Evolutionary conservation across 2,888 invertebrate genomes (phyloP), one percentile per base, ranked within the genome.

Genomic region (Tetragonisca angustula): DNA sequence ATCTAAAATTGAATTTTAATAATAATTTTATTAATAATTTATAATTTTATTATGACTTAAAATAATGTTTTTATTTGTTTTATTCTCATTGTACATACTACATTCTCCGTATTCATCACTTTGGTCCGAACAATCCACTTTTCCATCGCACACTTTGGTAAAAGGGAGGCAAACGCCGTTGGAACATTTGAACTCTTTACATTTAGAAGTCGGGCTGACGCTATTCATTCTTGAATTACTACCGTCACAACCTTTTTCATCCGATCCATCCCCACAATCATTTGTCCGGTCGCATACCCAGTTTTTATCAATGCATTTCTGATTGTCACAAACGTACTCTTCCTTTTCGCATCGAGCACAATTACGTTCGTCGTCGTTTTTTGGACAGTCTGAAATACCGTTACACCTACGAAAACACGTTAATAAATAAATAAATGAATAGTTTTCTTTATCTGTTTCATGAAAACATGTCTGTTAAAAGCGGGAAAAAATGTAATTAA

Each of bases 231-330:
- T 71, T 19, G 27, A 21, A 24, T 70, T 83, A 81, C 32, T 15
- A 6, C 84, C 86, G 3, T 85, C 79, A 84, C 94, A 95, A 59
- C 92, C 91, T 13, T 88, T 88, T 92, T 98, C 98, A 91, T 98
- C 98, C 0, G 97, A 96, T 19, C 96, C 96, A 91, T 98, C 98
- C 0, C 93, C 93, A 92, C 98, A 98, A 91, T 98, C 97, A 73
- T 95, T 95, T 0, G 92, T 91, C 0, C 95, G 95, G 89, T 98
- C 95, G 95, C 96, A 96, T 85, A 96, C 90, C 95, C 96, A 96
- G 15, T 94, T 91, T 2, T 90, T 89, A 0, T 95, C 95, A 56
- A 98, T 95, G 88, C 98, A 96, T 68, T 94, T 95, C 73, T 95
- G 95, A 94, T 97, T 95, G 36, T 93, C 90, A 93, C 97, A 96